Percentiles rank a stretch among this genome's conserved stretches.
Conservation (phyloP, 2,113 vertebrate genomes). For the Oryzias celebensis region DNA sequence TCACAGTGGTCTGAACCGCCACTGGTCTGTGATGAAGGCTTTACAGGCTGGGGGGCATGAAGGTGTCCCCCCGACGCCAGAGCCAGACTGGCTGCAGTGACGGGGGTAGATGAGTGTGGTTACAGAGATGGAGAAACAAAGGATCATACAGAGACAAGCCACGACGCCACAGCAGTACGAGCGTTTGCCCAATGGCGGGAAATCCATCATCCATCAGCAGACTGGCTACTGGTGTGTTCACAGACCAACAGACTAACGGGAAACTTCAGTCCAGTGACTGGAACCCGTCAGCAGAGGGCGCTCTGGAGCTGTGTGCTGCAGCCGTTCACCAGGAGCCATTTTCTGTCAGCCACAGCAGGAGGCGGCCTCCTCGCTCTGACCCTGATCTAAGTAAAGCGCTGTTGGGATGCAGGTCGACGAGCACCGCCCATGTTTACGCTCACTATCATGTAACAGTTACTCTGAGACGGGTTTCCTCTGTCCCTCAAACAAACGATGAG, state of each 20-base stretch:
- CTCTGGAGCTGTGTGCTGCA: constrained; percentile 39
- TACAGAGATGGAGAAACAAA: constrained; percentile 27
- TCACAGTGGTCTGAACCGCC: constrained; percentile 79
- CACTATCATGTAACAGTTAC: constrained; percentile 61
- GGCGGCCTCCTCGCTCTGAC: constrained; percentile 34
- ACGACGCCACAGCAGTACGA: constrained; percentile 14
- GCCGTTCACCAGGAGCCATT: constrained; percentile 63
- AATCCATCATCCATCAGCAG: constrained; percentile 42
- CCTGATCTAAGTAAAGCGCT: constrained; percentile 31
- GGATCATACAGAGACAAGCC: constrained; percentile 16
- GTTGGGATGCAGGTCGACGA: constrained; percentile 38
- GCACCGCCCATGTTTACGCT: constrained; percentile 61
- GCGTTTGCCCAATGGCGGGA: constrained; percentile 30
- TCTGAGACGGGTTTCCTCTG: constrained; percentile 47
- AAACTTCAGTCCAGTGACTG: not conserved
- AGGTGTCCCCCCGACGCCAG: constrained; percentile 27
- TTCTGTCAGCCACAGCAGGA: constrained; percentile 47
- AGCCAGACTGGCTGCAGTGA: constrained; percentile 40
- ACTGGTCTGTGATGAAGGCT: constrained; percentile 53
- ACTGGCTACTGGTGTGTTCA: constrained; percentile 17
- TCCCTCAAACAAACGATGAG: constrained; percentile 55
- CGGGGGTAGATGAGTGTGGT: constrained; percentile 3
- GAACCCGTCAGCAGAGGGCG: constrained; percentile 64
- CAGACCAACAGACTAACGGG: constrained; percentile 2
- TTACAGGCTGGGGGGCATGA: constrained; percentile 24